Evolutionary conservation across 1,140 invertebrate genomes (phyloP), one percentile per base, ranked within the genome.

Genomic region (Proales similis): DNA sequence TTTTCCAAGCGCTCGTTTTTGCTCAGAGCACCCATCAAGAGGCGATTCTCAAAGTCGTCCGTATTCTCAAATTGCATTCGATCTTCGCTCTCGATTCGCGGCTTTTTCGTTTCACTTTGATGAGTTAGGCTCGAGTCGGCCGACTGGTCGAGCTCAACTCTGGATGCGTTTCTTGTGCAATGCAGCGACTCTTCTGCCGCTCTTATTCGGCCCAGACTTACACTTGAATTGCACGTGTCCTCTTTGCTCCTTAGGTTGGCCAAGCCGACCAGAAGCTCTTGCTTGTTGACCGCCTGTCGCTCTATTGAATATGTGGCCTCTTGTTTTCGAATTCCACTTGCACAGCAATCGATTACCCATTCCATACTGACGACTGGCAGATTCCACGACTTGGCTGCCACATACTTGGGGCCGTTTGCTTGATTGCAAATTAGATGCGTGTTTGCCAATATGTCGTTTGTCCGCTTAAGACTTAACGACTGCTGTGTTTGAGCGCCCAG

Each of bases 391-490:
- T 39, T 57, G 17, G 51, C 51, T 4, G 51, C 51, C 30, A 57
- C 45, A 17, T 42, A 57, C 24, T 57, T 57, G 27, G 51, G 51
- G 3, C 51, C 51, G 0, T 42, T 26, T n/a, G 51, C 36, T 57
- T 57, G 51, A 19, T 57, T 57, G 27, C 51, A 57, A 24, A 57
- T 57, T 17, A 57, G 30, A 43, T 57, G 51, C 19, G 51, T 57
- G 19, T 57, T 57, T n/a, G 32, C 36, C 45, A 42, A 27, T 12
- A 42, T 57, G 4, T 57, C 51, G 17, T 39, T 42, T 17, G 51
- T 32, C 32, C 45, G 39, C 32, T 57, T 57, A 0, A 57, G 20
- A 26, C 51, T 57, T 3, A 57, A 39, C 19, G 51, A 57, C 14
- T 14, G 20, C 4, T 57, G 51, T 22, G 36, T 57, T 19, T 57